These are phyloP conservation scores for Sminthurinus aureus DNA, from an alignment of 2,888 invertebrate species.

Conservation along the genomic window DNA sequence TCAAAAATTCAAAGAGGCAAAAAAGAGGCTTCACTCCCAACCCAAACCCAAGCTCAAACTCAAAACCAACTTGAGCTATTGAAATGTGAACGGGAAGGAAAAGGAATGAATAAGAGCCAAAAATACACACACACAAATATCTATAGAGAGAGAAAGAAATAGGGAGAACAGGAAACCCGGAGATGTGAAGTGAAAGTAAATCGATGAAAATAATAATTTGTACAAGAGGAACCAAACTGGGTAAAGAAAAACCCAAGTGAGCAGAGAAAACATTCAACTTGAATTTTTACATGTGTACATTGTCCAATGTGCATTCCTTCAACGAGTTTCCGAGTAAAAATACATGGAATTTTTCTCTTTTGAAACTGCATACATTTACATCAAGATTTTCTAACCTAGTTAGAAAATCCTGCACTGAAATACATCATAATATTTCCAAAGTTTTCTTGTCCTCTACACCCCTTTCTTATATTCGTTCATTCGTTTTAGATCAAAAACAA, in stretches of 20 bases:
- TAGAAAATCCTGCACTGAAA: too few species aligned
- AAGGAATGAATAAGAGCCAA: not conserved
- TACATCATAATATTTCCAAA: constrained; percentile 1
- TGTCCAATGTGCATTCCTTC: not conserved
- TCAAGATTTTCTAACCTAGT: constrained; percentile 10
- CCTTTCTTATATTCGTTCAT: not conserved
- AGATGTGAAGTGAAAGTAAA: constrained; percentile 17
- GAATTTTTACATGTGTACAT: not conserved
- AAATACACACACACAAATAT: too few species aligned
- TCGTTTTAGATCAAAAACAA: not conserved
- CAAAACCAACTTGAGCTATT: not conserved
- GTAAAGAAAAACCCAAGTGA: constrained; percentile 9
- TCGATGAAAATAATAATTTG: constrained; percentile 22
- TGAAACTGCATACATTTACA: not conserved
- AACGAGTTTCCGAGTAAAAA: not conserved
- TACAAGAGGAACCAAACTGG: constrained; percentile 1
- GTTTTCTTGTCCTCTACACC: not conserved
- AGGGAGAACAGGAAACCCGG: not conserved
- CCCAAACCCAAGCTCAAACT: not conserved
- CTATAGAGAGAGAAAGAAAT: too few species aligned
- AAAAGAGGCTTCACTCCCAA: not conserved
- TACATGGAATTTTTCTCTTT: not conserved
- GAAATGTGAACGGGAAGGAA: not conserved
- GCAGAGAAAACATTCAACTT: not conserved
- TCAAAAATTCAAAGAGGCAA: not conserved